These are phyloP conservation scores for Drosophila tani DNA, from an alignment of 1,140 invertebrate genomes.

Conservation along the genomic window DNA sequence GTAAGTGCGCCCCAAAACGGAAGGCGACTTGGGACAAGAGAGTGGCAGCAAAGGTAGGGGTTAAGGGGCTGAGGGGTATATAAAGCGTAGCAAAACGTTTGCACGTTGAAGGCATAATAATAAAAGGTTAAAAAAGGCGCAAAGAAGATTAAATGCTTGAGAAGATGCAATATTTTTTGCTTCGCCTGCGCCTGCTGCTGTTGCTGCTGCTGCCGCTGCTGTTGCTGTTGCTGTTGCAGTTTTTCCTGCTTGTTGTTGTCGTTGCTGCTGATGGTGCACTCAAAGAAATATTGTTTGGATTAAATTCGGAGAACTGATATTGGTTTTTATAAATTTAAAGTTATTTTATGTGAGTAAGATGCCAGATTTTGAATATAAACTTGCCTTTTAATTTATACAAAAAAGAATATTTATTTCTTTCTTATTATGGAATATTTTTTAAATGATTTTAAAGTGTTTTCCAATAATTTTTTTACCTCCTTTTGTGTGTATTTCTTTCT, in stretches of 20 bases:
- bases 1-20: slow-evolving; percentile 77
- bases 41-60: slow-evolving; percentile 16
- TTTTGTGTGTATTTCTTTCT: too few relatives aligned
- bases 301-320: neutral
- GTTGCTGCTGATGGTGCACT: slow-evolving; percentile 30
- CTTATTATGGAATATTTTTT: too few relatives aligned
- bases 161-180: slow-evolving; percentile 82
- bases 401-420: too few relatives aligned
- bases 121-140: slow-evolving; percentile 84
- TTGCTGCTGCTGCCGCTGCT: slow-evolving; percentile 27
- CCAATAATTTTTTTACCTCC: too few relatives aligned
- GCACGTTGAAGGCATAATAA: slow-evolving; percentile 84
- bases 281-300: neutral
- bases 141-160: slow-evolving; percentile 84
- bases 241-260: slow-evolving; percentile 32
- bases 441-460: too few relatives aligned
- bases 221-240: slow-evolving; percentile 43
- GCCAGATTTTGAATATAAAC: too few relatives aligned
- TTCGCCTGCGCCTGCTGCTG: slow-evolving; percentile 54
- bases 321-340: neutral
- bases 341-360: neutral
- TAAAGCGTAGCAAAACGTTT: slow-evolving; percentile 83
- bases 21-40: slow-evolving; percentile 51
- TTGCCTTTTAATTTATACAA: too few relatives aligned
- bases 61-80: slow-evolving; percentile 26